Conservation (phyloP, 2,888 invertebrate genomes). For the Neelides folsomi region DNA sequence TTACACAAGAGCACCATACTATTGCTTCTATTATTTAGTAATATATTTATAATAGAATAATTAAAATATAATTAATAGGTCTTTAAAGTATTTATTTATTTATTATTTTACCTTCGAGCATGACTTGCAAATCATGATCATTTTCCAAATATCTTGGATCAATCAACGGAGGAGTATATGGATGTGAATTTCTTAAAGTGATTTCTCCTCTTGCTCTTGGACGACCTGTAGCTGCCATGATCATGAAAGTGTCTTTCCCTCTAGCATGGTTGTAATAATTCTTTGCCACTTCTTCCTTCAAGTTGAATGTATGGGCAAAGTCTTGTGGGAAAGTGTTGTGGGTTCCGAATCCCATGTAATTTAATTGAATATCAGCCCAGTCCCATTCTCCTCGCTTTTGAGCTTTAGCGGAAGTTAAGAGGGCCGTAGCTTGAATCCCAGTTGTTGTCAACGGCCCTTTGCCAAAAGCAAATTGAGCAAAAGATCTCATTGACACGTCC, state of each 20-base stretch:
- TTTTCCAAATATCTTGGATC: conserved; percentile 26
- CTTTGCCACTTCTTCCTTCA: conserved; percentile 16
- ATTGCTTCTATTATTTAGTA: no score
- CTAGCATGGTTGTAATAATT: conserved; percentile 17
- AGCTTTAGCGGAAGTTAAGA: conserved; percentile 15
- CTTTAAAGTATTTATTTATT: no score
- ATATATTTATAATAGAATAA: no score
- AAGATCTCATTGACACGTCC: conserved; percentile 20
- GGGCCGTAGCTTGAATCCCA: conserved; percentile 19
- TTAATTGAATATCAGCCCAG: conserved; percentile 29
- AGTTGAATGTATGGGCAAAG: conserved; percentile 27
- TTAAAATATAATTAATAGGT: no score
- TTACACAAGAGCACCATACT: no score
- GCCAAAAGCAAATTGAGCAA: conserved; percentile 23
- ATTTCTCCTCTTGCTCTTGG: conserved; percentile 26
- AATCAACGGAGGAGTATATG: conserved; percentile 17
- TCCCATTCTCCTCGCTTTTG: conserved; percentile 6
- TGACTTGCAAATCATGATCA: conserved; percentile 17
- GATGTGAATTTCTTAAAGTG: conserved; percentile 14
- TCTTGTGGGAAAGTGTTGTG: conserved; percentile 17
- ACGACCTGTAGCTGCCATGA: conserved; percentile 23
- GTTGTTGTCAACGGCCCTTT: conserved; percentile 26
- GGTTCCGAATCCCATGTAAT: conserved; percentile 23
- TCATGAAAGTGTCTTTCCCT: conserved; percentile 26
- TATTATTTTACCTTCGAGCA: conserved; percentile 19